Base-by-base conservation (phyloP, 2,113 vertebrate genomes). In the Sitta europaea region DNA sequence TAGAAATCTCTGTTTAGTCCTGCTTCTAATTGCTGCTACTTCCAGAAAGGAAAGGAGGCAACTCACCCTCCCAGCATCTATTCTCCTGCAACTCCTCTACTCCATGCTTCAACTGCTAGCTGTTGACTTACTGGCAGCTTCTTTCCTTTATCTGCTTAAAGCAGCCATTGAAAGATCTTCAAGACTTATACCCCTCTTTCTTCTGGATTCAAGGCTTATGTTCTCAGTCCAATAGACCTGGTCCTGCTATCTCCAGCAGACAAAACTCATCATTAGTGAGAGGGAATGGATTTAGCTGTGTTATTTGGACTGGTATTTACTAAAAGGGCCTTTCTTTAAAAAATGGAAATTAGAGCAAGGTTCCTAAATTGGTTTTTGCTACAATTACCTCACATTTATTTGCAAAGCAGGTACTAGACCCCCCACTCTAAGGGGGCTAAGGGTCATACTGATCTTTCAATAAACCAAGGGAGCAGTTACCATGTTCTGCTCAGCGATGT, bases 401-500 rank as follows among this genome's bases (percentile, higher is more conserved):
- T 58, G 3, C 55, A 74, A 58, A 79, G 29, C 36, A 91, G 54
- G 10, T 42, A 54, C 22, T 42, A 73, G 88, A 73, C 10, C 22
- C 22, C 38, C 28, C 10, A 10, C 25, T 54, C 22, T 45, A 12
- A 24, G 36, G 48, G 31, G 65, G 51, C 54, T 71, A 61, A 33
- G 1, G 27, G 11, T 31, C 65, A 36, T 2, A 57, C 5, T 12
- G 47, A n/a, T 33, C 33, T 48, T 57, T 61, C 42, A 17, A 5
- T 1, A n/a, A 77, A 77, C 6, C 31, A 23, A 42, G 72, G 55
- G 42, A 57, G 11, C 43, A 92, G 84, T 67, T 98, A 99, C 99
- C 99, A 99, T 99, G 97, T 99, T 99, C 96, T 99, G 99, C 92
- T 99, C 99, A 35, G 99, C 98, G 23, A 99, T 98, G 98, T 98